Percentiles rank a stretch among this genome's conserved stretches.
phyloP scores from a whole-genome alignment of 1,140 invertebrate genomes.

The Zaprionus gabonicus region DNA sequence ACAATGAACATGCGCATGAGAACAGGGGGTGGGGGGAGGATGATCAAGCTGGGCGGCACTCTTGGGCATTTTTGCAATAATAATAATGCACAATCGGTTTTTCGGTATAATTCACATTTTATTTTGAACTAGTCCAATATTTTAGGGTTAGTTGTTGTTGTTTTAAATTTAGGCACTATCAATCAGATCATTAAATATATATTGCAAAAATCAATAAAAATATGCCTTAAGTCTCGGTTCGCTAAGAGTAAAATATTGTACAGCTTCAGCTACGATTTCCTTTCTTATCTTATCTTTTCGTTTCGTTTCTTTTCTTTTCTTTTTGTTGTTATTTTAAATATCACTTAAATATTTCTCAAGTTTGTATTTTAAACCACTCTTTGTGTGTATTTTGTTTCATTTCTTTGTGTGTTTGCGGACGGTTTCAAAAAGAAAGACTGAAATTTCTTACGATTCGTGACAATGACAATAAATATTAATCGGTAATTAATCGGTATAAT shows the following conservation, averaged over 20 bases:
- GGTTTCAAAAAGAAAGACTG: slow-evolving; percentile 51
- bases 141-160: neutral
- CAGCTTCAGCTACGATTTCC: slow-evolving; percentile 46
- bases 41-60: slow-evolving; percentile 35
- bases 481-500: slow-evolving; percentile 36
- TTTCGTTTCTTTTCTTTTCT: slow-evolving; percentile 35
- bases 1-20: slow-evolving; percentile 56
- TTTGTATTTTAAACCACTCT: slow-evolving; percentile 60
- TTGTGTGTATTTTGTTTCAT: slow-evolving; percentile 41
- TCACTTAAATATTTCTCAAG: slow-evolving; percentile 69
- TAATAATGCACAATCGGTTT: slow-evolving; percentile 78
- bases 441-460: slow-evolving; percentile 54
- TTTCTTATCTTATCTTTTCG: slow-evolving; percentile 39
- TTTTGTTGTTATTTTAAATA: slow-evolving; percentile 57
- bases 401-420: slow-evolving; percentile 48
- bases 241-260: slow-evolving; percentile 73
- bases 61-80: slow-evolving; percentile 47
- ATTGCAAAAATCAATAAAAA: slow-evolving; percentile 75
- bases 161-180: slow-evolving; percentile 65
- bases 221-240: slow-evolving; percentile 67
- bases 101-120: slow-evolving; percentile 67
- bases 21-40: neutral
- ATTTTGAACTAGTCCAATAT: slow-evolving; percentile 55
- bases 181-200: slow-evolving; percentile 63
- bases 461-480: slow-evolving; percentile 62